A percentile compares a stretch with the other conserved stretches of the same genome.
Evolutionary conservation across 2,797 vertebrate species (phyloP).

Genomic region (Clarias laeviceps): DNA sequence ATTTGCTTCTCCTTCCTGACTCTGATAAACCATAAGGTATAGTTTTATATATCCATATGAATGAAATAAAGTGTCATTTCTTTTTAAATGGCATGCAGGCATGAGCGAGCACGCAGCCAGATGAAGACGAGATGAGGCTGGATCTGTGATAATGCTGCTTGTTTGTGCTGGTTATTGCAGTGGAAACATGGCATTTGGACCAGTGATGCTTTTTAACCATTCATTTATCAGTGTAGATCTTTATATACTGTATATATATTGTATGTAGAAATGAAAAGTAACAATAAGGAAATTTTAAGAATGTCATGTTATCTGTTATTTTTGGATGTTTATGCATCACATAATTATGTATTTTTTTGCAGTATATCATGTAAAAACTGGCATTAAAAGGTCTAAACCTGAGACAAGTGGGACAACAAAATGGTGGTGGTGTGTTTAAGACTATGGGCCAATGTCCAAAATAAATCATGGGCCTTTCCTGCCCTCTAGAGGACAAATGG

Average conservation of each 20-base stretch:
- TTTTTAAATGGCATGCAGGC: not conserved
- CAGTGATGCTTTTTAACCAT: not conserved
- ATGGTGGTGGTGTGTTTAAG: conserved; percentile 46
- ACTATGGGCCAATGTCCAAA: conserved; percentile 37
- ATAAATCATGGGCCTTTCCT: conserved; percentile 56
- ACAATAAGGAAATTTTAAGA: not conserved
- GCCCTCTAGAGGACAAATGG: conserved; percentile 59
- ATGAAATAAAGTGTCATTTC: conserved; percentile 11
- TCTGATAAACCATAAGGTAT: conserved; percentile 64
- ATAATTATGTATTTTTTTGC: conserved; percentile 5
- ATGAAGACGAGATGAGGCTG: not conserved
- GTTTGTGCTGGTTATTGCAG: conserved; percentile 13
- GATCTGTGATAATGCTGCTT: not conserved
- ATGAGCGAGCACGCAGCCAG: conserved; percentile 2
- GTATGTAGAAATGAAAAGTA: not conserved
- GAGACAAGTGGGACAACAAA: conserved; percentile 49
- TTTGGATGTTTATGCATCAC: not conserved
- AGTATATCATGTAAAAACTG: not conserved
- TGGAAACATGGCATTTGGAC: not conserved
- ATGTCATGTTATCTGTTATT: not conserved
- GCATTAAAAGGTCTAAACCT: conserved; percentile 22
- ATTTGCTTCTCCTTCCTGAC: conserved; percentile 63
- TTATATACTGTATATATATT: not conserved
- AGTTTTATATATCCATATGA: conserved; percentile 2
- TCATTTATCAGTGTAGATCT: not conserved